phyloP scores from a whole-genome alignment of 2,888 invertebrate genomes.

The Cantharis flavilabris region DNA sequence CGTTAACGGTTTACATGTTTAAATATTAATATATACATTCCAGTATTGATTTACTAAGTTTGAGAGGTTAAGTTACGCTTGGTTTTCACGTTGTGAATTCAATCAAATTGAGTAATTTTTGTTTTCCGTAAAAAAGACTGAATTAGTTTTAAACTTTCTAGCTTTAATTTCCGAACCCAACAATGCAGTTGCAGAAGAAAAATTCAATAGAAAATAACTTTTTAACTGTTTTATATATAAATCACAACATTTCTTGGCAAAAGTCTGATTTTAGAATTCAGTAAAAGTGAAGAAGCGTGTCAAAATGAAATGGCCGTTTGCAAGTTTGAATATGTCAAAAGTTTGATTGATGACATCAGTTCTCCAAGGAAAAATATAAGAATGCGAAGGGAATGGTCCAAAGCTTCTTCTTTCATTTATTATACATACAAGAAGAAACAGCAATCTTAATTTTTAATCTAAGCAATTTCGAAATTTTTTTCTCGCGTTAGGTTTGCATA shows the following conservation, averaged over 20 bases:
- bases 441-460: slow-evolving; percentile 1
- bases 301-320: slow-evolving; percentile 30
- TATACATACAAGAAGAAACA: neutral
- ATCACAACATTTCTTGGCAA: slow-evolving; percentile 19
- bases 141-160: neutral
- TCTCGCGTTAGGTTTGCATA: neutral
- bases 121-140: neutral
- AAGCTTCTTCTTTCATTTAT: slow-evolving; percentile 3
- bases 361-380: slow-evolving; percentile 13
- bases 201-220: slow-evolving; percentile 7
- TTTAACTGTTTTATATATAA: slow-evolving; percentile 19
- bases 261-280: slow-evolving; percentile 22
- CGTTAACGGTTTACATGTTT: slow-evolving; percentile 31
- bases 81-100: neutral
- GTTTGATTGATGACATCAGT: slow-evolving; percentile 31
- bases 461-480: neutral
- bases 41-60: slow-evolving; percentile 27
- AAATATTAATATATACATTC: slow-evolving; percentile 37
- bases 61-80: slow-evolving; percentile 22
- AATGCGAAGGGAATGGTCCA: slow-evolving; percentile 4
- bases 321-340: slow-evolving; percentile 33
- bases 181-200: neutral
- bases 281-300: slow-evolving; percentile 28
- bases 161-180: neutral
- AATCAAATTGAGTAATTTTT: neutral